A percentile compares a stretch with the other conserved stretches of the same genome.
Evolutionary conservation across 1,140 invertebrate species (phyloP).

Genomic region (Leptestheria dahalacensis): DNA sequence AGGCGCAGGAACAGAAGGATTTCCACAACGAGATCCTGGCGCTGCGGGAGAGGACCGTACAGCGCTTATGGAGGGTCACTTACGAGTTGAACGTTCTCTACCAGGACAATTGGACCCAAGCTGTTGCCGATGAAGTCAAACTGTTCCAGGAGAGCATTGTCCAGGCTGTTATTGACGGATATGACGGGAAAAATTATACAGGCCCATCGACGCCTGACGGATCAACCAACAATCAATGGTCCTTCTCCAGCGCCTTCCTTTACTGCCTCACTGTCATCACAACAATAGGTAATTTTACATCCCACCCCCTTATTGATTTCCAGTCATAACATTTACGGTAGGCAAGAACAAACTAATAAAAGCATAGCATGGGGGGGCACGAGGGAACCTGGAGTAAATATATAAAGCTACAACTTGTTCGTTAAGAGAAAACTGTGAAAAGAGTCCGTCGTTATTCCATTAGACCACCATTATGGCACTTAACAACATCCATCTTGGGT

Average conservation of each 20-base stretch:
- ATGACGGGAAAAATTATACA: constrained; percentile 40
- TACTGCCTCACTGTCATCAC: constrained; percentile 92
- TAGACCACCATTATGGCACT: too few relatives aligned
- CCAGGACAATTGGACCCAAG: constrained; percentile 43
- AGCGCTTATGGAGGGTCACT: constrained; percentile 35
- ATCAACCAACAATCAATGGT: constrained; percentile 44
- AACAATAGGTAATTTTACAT: constrained; percentile 63
- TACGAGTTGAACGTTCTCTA: constrained; percentile 42
- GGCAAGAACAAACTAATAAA: too few relatives aligned
- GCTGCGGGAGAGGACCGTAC: constrained; percentile 27
- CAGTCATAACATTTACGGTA: too few relatives aligned
- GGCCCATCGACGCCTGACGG: constrained; percentile 55
- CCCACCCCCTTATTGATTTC: too few relatives aligned
- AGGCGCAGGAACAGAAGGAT: constrained; percentile 30
- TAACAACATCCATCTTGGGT: too few relatives aligned
- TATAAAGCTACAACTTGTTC: too few relatives aligned
- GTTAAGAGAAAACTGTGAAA: too few relatives aligned
- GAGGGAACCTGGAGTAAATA: too few relatives aligned
- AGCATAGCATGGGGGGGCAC: too few relatives aligned
- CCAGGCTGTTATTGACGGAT: constrained; percentile 39
- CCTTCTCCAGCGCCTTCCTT: constrained; percentile 71
- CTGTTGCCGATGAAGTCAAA: constrained; percentile 29
- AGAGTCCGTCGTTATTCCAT: too few relatives aligned
- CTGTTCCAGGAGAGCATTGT: constrained; percentile 42
- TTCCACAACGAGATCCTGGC: constrained; percentile 22